A percentile compares a stretch with the other conserved stretches of the same genome.
phyloP scores from a whole-genome alignment of 2,888 invertebrate species.

The Ophonus ardosiacus region DNA sequence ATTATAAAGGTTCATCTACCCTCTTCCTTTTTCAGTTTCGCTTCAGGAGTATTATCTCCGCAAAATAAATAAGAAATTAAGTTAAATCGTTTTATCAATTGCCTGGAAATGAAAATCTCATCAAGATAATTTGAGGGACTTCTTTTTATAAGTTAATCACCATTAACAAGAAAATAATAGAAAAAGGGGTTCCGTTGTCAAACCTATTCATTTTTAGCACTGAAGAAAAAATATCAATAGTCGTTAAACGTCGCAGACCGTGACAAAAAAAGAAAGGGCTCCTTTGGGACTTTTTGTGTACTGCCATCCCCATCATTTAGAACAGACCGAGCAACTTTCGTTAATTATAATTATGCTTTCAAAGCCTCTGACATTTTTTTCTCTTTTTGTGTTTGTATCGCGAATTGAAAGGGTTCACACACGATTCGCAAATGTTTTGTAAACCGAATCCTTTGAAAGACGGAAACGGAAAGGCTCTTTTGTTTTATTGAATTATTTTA shows the following conservation, averaged over 20 bases:
- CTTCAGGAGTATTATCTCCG: neutral
- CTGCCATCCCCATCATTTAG: slow-evolving; percentile 2
- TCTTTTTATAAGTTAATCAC: slow-evolving; percentile 8
- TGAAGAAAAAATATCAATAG: slow-evolving; percentile 50
- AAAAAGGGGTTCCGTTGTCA: slow-evolving; percentile 33
- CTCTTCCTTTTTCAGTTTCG: neutral
- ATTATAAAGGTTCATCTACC: neutral
- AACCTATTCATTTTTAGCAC: slow-evolving; percentile 55
- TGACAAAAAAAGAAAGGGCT: slow-evolving; percentile 19
- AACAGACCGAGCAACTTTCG: slow-evolving; percentile 31
- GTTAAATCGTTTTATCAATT: slow-evolving; percentile 31
- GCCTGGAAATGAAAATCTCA: slow-evolving; percentile 39
- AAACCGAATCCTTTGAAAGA: neutral
- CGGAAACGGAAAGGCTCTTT: neutral
- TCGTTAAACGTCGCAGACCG: slow-evolving; percentile 38
- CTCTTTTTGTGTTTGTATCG: slow-evolving; percentile 52
- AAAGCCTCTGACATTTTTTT: slow-evolving; percentile 36
- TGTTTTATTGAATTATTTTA: slow-evolving; percentile 51
- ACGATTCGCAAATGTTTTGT: slow-evolving; percentile 16
- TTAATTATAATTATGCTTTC: slow-evolving; percentile 62
- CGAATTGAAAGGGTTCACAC: slow-evolving; percentile 22
- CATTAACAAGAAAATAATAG: slow-evolving; percentile 27
- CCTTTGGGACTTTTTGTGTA: slow-evolving; percentile 47
- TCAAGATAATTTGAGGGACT: slow-evolving; percentile 23
- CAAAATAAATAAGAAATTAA: slow-evolving; percentile 36